Percentiles rank a stretch among this genome's conserved stretches.
phyloP scores from a whole-genome alignment of 2,888 invertebrate genomes.

The Drosophila subquinaria region DNA sequence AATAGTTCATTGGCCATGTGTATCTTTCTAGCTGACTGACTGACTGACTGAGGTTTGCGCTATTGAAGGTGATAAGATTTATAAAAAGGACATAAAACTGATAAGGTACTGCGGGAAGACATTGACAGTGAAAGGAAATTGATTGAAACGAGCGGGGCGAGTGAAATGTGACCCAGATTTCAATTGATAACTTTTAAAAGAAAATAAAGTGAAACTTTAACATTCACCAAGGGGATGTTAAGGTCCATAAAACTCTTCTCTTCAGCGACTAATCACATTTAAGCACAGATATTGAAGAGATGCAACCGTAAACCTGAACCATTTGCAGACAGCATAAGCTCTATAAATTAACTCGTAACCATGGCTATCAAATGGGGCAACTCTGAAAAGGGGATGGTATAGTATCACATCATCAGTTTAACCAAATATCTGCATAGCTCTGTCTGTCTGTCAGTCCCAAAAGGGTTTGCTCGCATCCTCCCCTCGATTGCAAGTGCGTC shows the following conservation, averaged over 20 bases:
- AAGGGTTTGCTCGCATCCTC: constrained; percentile 12
- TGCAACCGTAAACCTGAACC: constrained; percentile 36
- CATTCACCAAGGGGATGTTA: constrained; percentile 5
- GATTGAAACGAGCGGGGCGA: constrained; percentile 45
- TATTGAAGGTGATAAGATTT: constrained; percentile 68
- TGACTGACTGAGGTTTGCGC: constrained; percentile 26
- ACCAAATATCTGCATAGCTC: constrained; percentile 35
- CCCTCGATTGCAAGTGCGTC: constrained; percentile 2
- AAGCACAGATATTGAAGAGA: constrained; percentile 40
- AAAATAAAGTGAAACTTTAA: constrained; percentile 1
- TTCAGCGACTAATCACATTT: constrained; percentile 60
- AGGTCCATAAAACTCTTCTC: constrained; percentile 33
- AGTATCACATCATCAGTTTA: constrained; percentile 12
- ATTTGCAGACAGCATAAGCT: constrained; percentile 71
- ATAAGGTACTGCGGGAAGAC: constrained; percentile 41
- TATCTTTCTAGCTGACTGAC: constrained; percentile 64
- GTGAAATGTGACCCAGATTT: constrained; percentile 52
- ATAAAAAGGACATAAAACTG: constrained; percentile 25
- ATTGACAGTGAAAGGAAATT: constrained; percentile 47
- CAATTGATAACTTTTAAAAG: constrained; percentile 23
- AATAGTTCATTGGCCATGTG: constrained; percentile 63
- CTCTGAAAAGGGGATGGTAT: constrained; percentile 20
- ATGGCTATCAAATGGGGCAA: constrained; percentile 56
- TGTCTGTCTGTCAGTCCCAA: constrained; percentile 2
- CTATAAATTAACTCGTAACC: constrained; percentile 80